These are phyloP conservation scores for Trachelus troglodyta DNA, from an alignment of 2,888 invertebrate genomes.

Conservation along the genomic window DNA sequence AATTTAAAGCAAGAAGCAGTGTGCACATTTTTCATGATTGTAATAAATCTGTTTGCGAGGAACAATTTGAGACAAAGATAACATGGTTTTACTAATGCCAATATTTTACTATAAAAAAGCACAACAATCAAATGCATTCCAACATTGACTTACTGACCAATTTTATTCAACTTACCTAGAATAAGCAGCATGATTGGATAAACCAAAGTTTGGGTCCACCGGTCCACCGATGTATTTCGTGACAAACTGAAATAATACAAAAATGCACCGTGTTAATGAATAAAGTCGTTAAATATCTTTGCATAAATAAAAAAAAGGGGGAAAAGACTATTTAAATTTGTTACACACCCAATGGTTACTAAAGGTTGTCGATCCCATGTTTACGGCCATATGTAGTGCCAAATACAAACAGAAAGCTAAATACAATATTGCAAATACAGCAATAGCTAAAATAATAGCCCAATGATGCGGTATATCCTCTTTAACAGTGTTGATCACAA, in stretches of 20 bases:
- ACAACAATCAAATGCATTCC: not conserved
- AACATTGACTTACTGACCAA: not conserved
- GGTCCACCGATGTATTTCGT: conserved; percentile 71
- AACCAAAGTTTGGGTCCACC: conserved; percentile 68
- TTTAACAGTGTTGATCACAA: conserved; percentile 75
- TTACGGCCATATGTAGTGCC: conserved; percentile 77
- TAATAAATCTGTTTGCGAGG: not conserved
- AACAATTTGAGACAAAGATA: not conserved
- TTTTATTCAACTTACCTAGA: conserved; percentile 68
- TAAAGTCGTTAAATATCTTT: not conserved
- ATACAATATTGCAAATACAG: conserved; percentile 75
- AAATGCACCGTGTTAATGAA: conserved; percentile 19
- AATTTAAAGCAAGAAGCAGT: not conserved
- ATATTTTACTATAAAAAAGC: not conserved
- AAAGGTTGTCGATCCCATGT: conserved; percentile 73
- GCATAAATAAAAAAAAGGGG: conserved; percentile 5
- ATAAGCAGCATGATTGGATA: conserved; percentile 70
- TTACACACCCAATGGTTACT: conserved; percentile 68
- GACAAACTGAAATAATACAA: conserved; percentile 65
- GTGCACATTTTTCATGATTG: not conserved
- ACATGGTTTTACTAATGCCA: not conserved
- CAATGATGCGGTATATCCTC: conserved; percentile 65
- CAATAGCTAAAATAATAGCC: conserved; percentile 65
- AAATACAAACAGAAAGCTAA: conserved; percentile 80
- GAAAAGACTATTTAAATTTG: conserved; percentile 10